Evolutionary conservation across 1,140 invertebrate species (phyloP).

Genomic region (Zeugodacus cucurbitae): DNA sequence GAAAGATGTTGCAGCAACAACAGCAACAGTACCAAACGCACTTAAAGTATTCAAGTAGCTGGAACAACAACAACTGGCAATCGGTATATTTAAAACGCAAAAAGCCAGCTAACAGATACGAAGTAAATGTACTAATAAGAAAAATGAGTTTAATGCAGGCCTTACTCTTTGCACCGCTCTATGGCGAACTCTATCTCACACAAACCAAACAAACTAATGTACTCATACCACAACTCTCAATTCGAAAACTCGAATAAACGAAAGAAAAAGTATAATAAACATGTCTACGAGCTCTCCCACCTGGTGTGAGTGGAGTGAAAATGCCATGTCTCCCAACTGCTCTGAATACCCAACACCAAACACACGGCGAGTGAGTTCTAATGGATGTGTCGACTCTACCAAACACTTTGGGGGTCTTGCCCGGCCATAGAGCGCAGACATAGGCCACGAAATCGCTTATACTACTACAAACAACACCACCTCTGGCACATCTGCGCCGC

Average conservation of each 20-base stretch:
- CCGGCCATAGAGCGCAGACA: slow-evolving; percentile 50
- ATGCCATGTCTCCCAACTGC: background rate
- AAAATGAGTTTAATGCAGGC: slow-evolving; percentile 43
- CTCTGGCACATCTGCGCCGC: background rate
- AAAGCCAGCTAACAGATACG: slow-evolving; percentile 40
- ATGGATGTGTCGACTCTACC: slow-evolving; percentile 49
- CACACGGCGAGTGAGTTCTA: background rate
- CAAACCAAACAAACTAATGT: slow-evolving; percentile 14
- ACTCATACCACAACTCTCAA: background rate
- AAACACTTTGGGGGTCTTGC: slow-evolving; percentile 65
- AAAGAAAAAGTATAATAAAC: background rate
- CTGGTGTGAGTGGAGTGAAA: slow-evolving; percentile 18
- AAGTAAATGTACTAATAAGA: slow-evolving; percentile 46
- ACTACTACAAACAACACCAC: slow-evolving; percentile 10
- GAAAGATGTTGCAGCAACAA: background rate
- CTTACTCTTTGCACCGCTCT: slow-evolving; percentile 41
- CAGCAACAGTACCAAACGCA: background rate
- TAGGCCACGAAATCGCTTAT: background rate
- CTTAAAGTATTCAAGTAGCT: background rate
- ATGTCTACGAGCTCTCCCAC: background rate
- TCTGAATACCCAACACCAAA: background rate
- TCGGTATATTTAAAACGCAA: slow-evolving; percentile 4
- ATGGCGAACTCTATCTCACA: background rate
- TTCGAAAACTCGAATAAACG: background rate
- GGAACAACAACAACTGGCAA: slow-evolving; percentile 1